These are phyloP conservation scores for Sebastolobus altivelis DNA, from an alignment of 2,797 vertebrate species.

Conservation along the genomic window DNA sequence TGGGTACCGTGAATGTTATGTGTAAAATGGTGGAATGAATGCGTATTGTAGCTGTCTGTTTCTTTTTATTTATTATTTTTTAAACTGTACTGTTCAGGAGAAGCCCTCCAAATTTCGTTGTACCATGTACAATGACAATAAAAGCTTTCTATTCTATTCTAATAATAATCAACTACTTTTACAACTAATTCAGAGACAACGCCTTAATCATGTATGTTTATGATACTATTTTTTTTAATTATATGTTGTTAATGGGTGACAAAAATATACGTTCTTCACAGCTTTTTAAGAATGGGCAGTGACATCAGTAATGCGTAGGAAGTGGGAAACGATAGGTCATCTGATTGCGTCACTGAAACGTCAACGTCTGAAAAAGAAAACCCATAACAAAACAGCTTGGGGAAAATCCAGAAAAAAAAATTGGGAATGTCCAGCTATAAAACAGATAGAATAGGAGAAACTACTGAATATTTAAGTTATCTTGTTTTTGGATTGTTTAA, in stretches of 20 bases:
- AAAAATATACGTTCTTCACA: background rate
- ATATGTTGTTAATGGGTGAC: background rate
- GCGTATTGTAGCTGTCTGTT: no score
- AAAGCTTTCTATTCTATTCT: no score
- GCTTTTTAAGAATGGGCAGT: slow-evolving; percentile 10
- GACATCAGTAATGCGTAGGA: slow-evolving; percentile 51
- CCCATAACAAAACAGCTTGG: background rate
- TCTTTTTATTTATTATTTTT: no score
- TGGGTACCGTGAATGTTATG: no score
- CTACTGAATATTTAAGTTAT: background rate
- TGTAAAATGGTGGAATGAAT: no score
- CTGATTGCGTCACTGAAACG: slow-evolving; percentile 78
- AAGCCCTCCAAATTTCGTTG: no score
- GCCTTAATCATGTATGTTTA: background rate
- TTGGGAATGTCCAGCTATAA: slow-evolving; percentile 52
- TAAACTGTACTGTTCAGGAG: no score
- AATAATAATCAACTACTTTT: background rate
- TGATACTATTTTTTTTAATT: background rate
- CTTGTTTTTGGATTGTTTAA: background rate
- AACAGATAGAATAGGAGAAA: background rate
- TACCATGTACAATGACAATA: no score
- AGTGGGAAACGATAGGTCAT: slow-evolving; percentile 71
- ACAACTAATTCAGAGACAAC: background rate
- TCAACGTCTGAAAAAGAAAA: slow-evolving; percentile 64
- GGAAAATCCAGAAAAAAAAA: slow-evolving; percentile 58